These are phyloP conservation scores for Myotis lucifugus DNA, from an alignment of 2,113 vertebrate genomes.

Conservation along the genomic window DNA sequence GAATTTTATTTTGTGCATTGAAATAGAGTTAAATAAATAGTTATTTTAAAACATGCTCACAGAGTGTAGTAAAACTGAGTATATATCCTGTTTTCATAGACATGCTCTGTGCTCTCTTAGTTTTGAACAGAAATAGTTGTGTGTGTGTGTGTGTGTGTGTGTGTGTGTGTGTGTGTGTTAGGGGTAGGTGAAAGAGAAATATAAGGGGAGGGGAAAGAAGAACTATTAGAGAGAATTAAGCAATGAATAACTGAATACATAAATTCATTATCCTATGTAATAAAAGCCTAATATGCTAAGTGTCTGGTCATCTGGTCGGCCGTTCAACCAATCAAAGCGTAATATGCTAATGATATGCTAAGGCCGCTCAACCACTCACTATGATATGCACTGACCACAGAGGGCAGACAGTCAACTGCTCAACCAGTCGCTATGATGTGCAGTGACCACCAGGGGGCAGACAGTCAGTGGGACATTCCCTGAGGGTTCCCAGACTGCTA, in stretches of 20 bases:
- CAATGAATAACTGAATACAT: background rate
- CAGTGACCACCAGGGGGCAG: too few relatives aligned
- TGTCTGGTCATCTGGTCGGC: too few relatives aligned
- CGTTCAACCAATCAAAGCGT: too few relatives aligned
- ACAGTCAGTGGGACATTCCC: too few relatives aligned
- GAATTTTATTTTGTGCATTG: background rate
- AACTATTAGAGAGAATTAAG: background rate
- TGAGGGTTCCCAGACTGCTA: too few relatives aligned
- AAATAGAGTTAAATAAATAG: background rate
- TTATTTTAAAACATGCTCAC: background rate
- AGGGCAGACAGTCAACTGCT: too few relatives aligned
- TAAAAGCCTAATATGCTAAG: too few relatives aligned
- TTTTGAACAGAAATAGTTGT: background rate
- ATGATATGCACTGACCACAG: too few relatives aligned
- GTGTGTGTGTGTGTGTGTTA: background rate
- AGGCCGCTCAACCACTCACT: too few relatives aligned
- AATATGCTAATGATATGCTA: too few relatives aligned
- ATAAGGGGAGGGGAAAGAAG: background rate
- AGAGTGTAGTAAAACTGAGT: background rate
- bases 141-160: background rate
- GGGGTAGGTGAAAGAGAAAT: background rate
- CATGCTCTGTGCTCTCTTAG: background rate
- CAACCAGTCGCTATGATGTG: too few relatives aligned
- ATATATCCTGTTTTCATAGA: background rate
- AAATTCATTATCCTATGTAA: background rate